Percentiles rank a stretch among this genome's conserved stretches.
phyloP scores from a whole-genome alignment of 1,140 invertebrate genomes.

The Ephestia elutella region DNA sequence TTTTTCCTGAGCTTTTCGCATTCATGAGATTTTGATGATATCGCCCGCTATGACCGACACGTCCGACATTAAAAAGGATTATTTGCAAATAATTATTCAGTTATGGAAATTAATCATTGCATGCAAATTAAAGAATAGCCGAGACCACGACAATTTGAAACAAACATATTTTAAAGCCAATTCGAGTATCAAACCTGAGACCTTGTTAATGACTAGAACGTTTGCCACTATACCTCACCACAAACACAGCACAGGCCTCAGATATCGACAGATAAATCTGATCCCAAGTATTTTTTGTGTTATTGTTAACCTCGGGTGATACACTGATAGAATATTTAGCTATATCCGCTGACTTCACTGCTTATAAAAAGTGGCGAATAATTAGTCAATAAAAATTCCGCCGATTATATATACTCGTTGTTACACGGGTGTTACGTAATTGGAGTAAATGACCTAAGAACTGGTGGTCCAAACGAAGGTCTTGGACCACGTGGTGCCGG shows the following conservation, averaged over 20 bases:
- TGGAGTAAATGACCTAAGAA: conserved; percentile 70
- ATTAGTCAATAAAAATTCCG: conserved; percentile 74
- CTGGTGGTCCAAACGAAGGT: conserved; percentile 53
- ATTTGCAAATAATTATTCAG: no score
- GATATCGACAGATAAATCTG: conserved; percentile 63
- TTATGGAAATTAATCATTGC: no score
- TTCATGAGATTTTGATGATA: no score
- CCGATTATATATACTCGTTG: conserved; percentile 64
- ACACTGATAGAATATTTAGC: conserved; percentile 72
- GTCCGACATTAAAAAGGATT: no score
- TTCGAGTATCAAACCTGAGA: background rate
- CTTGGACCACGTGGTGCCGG: conserved; percentile 52
- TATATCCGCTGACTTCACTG: conserved; percentile 71
- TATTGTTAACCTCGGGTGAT: conserved; percentile 70
- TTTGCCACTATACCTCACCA: conserved; percentile 15
- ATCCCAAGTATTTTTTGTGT: conserved; percentile 53
- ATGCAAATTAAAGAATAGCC: no score
- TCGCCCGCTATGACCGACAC: no score
- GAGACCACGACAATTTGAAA: no score
- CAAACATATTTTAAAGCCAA: conserved; percentile 6
- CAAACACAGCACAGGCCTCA: conserved; percentile 23
- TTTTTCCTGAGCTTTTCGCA: no score
- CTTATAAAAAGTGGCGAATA: conserved; percentile 69
- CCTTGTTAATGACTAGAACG: background rate
- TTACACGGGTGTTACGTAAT: conserved; percentile 71